A percentile compares a stretch with the other conserved stretches of the same genome.
These are phyloP conservation scores for Neopipo cinnamomea DNA, from an alignment of 2,113 vertebrate genomes.

Conservation along the genomic window DNA sequence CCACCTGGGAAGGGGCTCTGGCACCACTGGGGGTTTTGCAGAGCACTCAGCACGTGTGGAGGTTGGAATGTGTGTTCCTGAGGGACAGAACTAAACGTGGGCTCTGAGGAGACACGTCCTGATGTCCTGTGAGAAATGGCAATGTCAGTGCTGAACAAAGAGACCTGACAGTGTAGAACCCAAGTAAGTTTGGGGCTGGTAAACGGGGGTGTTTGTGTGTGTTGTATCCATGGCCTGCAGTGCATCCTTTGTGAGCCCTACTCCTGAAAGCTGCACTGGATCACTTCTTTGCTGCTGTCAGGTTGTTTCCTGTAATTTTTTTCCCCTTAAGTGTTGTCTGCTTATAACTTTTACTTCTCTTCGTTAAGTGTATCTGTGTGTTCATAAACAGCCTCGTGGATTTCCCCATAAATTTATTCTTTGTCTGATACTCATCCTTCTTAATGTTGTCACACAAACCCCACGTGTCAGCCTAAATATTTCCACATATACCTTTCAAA, in stretches of 20 bases:
- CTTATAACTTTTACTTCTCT: background rate
- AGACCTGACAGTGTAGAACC: background rate
- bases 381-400: background rate
- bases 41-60: fast-evolving
- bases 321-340: background rate
- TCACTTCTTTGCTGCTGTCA: background rate
- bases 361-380: background rate
- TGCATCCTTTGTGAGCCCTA: background rate
- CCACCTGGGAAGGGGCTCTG: background rate
- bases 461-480: conserved; percentile 21
- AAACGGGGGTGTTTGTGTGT: no score
- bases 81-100: background rate
- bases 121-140: background rate
- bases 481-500: conserved; percentile 29
- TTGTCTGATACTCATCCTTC: background rate
- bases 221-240: background rate
- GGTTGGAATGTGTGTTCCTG: background rate
- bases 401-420: background rate
- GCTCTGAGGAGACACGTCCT: background rate
- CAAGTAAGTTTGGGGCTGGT: background rate
- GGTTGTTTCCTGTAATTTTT: background rate
- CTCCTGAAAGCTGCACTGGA: background rate
- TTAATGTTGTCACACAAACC: conserved; percentile 1
- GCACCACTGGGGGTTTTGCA: background rate
- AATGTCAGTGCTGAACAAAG: background rate